These are phyloP conservation scores for Drosophila ohnishii DNA, from an alignment of 1,140 invertebrate species.

Conservation along the genomic window DNA sequence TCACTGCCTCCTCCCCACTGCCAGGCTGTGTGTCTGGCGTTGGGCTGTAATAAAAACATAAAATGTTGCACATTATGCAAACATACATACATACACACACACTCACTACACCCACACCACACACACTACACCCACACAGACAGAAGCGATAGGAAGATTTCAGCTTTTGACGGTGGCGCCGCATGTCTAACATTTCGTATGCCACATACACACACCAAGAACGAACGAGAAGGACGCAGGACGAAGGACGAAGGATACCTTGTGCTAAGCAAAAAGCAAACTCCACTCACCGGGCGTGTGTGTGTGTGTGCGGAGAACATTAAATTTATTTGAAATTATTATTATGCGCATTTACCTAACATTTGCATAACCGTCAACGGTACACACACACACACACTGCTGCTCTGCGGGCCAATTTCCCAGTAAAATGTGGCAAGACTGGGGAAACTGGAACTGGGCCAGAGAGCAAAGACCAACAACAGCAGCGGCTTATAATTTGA, in stretches of 20 bases:
- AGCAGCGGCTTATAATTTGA: constrained; percentile 39
- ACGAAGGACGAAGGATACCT: constrained; percentile 30
- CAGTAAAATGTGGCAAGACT: constrained; percentile 21
- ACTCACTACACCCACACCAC: background rate
- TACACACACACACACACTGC: constrained; percentile 3
- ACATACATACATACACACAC: constrained; percentile 30
- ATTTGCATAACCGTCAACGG: constrained; percentile 59
- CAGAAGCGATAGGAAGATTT: constrained; percentile 34
- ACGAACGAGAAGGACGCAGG: constrained; percentile 6
- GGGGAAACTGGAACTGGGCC: constrained; percentile 21
- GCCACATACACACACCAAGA: constrained; percentile 27
- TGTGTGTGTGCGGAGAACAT: constrained; percentile 45
- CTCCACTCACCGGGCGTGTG: constrained; percentile 1
- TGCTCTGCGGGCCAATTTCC: constrained; percentile 36
- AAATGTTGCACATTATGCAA: constrained; percentile 63
- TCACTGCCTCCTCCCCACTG: background rate
- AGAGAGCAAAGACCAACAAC: constrained; percentile 27
- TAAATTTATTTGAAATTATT: constrained; percentile 66
- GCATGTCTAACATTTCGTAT: constrained; percentile 44
- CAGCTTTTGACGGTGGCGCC: constrained; percentile 53
- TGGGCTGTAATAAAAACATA: constrained; percentile 59
- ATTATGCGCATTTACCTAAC: constrained; percentile 64
- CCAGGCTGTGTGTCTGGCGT: constrained; percentile 41
- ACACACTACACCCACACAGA: background rate
- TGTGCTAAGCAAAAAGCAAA: constrained; percentile 34